A percentile compares a stretch with the other conserved stretches of the same genome.
These are phyloP conservation scores for Cottoperca gobio DNA, from an alignment of 2,797 vertebrate species.

Conservation along the genomic window DNA sequence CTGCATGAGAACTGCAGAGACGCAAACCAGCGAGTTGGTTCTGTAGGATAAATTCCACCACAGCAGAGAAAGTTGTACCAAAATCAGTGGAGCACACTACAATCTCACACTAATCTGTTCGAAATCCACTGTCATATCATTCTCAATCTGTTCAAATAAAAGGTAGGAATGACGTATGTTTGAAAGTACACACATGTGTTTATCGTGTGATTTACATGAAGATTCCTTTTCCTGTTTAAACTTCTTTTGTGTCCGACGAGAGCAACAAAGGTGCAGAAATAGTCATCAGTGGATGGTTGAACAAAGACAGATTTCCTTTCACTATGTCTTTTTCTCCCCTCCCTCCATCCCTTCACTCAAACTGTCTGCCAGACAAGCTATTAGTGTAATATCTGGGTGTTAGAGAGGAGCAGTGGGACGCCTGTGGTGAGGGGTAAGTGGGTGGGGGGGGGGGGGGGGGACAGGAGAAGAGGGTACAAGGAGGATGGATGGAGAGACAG, in stretches of 20 bases:
- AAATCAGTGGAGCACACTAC: neutral
- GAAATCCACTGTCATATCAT: neutral
- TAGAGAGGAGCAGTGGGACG: conserved; percentile 46
- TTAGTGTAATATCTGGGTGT: conserved; percentile 60
- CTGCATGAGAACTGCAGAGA: neutral
- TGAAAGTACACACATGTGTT: conserved; percentile 18
- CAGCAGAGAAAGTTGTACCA: neutral
- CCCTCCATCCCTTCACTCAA: conserved; percentile 39
- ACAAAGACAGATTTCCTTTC: conserved; percentile 49
- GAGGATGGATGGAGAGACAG: conserved; percentile 2
- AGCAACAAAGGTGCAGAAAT: conserved; percentile 28
- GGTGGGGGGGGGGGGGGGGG: neutral
- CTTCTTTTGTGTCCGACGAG: conserved; percentile 4
- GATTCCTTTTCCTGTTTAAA: neutral
- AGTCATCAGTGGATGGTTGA: conserved; percentile 37
- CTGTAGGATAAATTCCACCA: neutral
- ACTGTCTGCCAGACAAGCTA: conserved; percentile 59
- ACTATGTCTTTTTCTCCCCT: conserved; percentile 15
- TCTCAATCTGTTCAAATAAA: conserved; percentile 23
- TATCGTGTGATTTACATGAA: conserved; percentile 14
- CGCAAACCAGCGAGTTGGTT: neutral
- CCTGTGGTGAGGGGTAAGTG: conserved; percentile 33
- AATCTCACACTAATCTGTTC: neutral
- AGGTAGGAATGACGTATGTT: conserved; percentile 4
- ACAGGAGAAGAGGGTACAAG: neutral